These are phyloP conservation scores for Cyanistes caeruleus DNA, from an alignment of 2,113 vertebrate genomes.

Conservation along the genomic window DNA sequence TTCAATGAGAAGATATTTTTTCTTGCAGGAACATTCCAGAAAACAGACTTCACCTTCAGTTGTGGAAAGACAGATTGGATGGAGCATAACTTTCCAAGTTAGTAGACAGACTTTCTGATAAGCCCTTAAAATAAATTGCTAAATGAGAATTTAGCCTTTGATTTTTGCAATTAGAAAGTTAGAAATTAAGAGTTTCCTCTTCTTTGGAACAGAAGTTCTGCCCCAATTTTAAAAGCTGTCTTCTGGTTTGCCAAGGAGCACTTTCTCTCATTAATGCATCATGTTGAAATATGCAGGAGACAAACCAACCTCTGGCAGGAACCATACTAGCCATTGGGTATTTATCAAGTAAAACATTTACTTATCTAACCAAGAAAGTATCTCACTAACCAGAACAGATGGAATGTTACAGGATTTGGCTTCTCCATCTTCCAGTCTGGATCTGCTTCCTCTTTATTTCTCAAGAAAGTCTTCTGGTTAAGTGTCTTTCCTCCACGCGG, in stretches of 20 bases:
- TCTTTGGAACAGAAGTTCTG: neutral
- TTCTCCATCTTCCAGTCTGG: neutral
- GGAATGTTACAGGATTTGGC: neutral
- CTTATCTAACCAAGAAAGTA: neutral
- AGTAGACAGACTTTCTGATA: neutral
- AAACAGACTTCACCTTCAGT: neutral
- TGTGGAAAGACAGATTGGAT: neutral
- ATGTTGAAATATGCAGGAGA: neutral
- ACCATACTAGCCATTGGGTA: neutral
- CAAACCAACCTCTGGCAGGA: neutral
- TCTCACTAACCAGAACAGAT: neutral
- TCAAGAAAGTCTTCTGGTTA: neutral
- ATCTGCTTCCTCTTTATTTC: neutral
- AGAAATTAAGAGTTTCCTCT: neutral
- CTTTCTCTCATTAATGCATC: neutral
- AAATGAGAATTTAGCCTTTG: neutral
- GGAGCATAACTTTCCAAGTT: neutral
- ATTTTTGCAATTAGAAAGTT: neutral
- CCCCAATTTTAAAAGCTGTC: neutral
- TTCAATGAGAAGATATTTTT: neutral
- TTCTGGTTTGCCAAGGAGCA: neutral
- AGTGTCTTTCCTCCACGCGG: rapidly evolving
- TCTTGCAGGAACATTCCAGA: neutral
- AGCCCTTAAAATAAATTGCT: neutral
- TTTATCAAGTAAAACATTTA: neutral